A percentile compares a stretch with the other conserved stretches of the same genome.
These are phyloP conservation scores for Diuraphis noxia DNA, from an alignment of 1,140 invertebrate genomes.

Conservation along the genomic window DNA sequence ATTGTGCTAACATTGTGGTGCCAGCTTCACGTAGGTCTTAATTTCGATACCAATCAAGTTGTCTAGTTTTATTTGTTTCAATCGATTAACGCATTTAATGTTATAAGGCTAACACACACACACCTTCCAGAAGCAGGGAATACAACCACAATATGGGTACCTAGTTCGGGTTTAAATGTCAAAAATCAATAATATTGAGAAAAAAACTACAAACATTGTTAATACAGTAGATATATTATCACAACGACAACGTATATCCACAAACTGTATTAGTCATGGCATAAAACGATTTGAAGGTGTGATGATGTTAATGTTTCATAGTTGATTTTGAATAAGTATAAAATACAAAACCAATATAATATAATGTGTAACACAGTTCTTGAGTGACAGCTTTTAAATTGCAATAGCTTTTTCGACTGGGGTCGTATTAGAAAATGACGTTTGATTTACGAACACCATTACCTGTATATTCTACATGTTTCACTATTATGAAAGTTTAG, in stretches of 20 bases:
- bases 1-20: no score
- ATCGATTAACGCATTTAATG: neutral
- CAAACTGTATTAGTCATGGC: neutral
- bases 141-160: neutral
- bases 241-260: neutral
- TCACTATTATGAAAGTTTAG: neutral
- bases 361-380: neutral
- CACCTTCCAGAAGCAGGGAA: neutral
- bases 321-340: neutral
- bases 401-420: neutral
- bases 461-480: neutral
- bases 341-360: neutral
- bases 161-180: neutral
- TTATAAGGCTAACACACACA: neutral
- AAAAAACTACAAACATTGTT: neutral
- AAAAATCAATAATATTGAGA: conserved; percentile 2
- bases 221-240: neutral
- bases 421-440: neutral
- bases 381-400: conserved; percentile 34
- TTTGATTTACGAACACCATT: neutral
- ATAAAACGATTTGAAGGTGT: conserved; percentile 18
- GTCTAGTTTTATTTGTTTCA: neutral
- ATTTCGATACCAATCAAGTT: neutral
- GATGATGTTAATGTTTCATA: neutral
- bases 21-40: no score